Conservation (phyloP, 2,797 vertebrate genomes). For the Sphenopsis melanotis region DNA sequence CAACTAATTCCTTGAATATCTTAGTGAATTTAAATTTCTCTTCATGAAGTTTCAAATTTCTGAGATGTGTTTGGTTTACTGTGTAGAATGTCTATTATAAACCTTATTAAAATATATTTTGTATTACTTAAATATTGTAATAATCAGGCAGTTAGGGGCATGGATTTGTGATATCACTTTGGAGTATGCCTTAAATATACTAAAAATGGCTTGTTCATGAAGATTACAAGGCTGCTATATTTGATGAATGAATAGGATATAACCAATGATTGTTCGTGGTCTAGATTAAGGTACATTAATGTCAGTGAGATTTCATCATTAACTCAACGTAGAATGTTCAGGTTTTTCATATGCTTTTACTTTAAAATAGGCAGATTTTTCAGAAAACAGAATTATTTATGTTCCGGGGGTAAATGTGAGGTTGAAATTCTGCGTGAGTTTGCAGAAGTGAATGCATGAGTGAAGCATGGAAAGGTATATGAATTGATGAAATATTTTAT, state of each 20-base stretch:
- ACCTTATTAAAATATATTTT: background rate
- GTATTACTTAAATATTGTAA: background rate
- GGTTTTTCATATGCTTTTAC: background rate
- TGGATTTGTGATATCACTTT: background rate
- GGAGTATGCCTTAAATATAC: accelerated
- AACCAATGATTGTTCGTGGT: accelerated
- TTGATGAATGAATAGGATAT: background rate
- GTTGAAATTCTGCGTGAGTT: background rate
- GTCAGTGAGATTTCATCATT: background rate
- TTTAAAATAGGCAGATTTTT: background rate
- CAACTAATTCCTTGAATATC: background rate
- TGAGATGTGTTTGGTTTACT: background rate
- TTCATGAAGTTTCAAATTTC: background rate
- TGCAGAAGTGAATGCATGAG: background rate
- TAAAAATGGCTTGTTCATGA: background rate
- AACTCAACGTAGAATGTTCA: background rate
- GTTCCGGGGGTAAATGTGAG: accelerated
- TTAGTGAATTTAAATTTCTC: background rate
- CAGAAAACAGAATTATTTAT: background rate
- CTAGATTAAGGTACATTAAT: background rate
- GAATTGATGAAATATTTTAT: background rate
- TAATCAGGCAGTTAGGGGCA: background rate
- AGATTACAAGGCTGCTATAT: background rate
- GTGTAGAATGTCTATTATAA: background rate
- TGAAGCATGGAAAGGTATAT: background rate